Evolutionary conservation across 1,140 invertebrate species (phyloP).

Genomic region (Drosophila bipectinata): DNA sequence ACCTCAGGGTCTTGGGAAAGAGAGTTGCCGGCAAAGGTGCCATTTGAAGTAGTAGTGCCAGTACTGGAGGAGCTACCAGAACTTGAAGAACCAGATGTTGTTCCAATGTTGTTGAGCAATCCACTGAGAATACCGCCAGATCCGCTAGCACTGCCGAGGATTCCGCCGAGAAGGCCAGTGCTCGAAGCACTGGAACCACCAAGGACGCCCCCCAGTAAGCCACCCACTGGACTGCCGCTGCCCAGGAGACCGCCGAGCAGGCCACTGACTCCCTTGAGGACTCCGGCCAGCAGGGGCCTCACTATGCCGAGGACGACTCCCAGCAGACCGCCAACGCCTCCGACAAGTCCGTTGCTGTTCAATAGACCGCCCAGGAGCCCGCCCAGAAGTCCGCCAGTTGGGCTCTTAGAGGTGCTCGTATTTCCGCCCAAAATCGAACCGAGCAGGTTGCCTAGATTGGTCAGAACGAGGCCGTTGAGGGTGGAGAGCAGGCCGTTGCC

Average conservation of each 20-base stretch:
- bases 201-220: background rate
- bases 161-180: background rate
- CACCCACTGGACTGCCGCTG: background rate
- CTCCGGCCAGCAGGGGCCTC: background rate
- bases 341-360: background rate
- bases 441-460: background rate
- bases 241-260: conserved; percentile 2
- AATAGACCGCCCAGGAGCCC: conserved; percentile 3
- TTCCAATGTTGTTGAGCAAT: conserved; percentile 1
- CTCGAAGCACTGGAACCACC: conserved; percentile 2
- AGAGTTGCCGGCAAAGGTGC: conserved; percentile 13
- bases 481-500: background rate
- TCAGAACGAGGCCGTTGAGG: background rate
- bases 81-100: background rate
- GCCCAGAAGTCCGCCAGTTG: background rate
- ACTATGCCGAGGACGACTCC: background rate
- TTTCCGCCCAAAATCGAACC: background rate
- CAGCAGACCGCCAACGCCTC: background rate
- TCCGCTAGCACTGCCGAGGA: background rate
- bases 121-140: background rate
- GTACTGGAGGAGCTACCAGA: background rate
- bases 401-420: background rate
- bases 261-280: background rate
- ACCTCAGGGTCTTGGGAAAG: background rate
- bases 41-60: conserved; percentile 3